phyloP scores from a whole-genome alignment of 2,888 invertebrate species.

The Bellardia bayeri region DNA sequence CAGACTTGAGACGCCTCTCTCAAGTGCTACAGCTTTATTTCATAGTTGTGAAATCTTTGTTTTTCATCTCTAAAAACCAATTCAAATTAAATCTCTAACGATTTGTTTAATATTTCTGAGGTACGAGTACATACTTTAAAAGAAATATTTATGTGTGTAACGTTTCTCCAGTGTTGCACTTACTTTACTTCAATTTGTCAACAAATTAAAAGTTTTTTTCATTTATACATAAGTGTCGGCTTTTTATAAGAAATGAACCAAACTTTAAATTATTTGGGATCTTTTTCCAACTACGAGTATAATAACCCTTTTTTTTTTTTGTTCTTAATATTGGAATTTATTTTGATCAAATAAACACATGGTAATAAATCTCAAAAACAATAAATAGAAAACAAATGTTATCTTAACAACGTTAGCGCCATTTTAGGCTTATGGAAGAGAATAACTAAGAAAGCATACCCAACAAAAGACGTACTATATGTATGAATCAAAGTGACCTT shows the following conservation, averaged over 20 bases:
- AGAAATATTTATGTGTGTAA: neutral
- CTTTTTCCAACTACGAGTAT: neutral
- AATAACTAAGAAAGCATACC: neutral
- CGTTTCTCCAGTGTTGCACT: neutral
- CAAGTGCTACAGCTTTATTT: constrained; percentile 34
- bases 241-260: neutral
- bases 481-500: constrained; percentile 48
- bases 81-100: neutral
- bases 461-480: neutral
- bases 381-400: constrained; percentile 50
- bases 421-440: constrained; percentile 37
- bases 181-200: constrained; percentile 26
- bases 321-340: neutral
- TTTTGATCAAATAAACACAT: constrained; percentile 37
- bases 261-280: neutral
- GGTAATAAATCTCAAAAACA: constrained; percentile 52
- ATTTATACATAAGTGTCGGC: constrained; percentile 27
- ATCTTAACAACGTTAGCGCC: constrained; percentile 62
- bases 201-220: constrained; percentile 29
- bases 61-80: neutral
- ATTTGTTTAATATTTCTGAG: constrained; percentile 15
- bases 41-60: constrained; percentile 15
- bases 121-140: neutral
- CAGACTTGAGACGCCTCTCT: constrained; percentile 54
- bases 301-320: constrained; percentile 48